Evolutionary conservation across 2,113 vertebrate species (phyloP).

Genomic region (Zingel zingel): DNA sequence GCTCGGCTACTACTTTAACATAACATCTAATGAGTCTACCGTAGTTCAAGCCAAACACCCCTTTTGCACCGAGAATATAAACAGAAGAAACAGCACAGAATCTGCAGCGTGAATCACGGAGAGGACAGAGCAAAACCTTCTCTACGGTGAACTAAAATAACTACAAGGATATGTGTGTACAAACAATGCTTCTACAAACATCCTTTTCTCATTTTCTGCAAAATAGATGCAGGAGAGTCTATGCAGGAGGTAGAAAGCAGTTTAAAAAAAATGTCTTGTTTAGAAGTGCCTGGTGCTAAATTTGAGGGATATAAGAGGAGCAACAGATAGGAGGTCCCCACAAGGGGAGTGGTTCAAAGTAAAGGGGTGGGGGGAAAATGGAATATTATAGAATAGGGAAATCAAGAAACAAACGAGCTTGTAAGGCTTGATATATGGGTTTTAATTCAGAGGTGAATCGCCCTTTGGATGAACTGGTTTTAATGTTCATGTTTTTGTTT

Average conservation of each 20-base stretch:
- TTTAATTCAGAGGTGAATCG: neutral
- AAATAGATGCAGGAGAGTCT: constrained; percentile 30
- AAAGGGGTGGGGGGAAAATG: neutral
- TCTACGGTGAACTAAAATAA: constrained; percentile 22
- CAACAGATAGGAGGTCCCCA: neutral
- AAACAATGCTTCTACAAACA: constrained; percentile 1
- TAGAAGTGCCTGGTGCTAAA: neutral
- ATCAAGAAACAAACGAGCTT: neutral
- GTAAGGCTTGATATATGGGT: neutral
- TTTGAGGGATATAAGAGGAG: neutral
- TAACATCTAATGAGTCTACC: neutral
- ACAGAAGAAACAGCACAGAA: constrained; percentile 41
- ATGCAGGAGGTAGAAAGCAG: constrained; percentile 12
- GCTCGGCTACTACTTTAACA: neutral
- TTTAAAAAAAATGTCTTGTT: neutral
- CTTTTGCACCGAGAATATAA: constrained; percentile 36
- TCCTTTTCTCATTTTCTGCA: constrained; percentile 8
- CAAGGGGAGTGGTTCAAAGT: neutral
- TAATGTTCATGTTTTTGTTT: neutral
- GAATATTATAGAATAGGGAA: neutral
- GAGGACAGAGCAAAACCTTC: constrained; percentile 32
- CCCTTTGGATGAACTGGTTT: neutral
- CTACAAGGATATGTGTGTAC: constrained; percentile 1
- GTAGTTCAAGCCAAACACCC: constrained; percentile 24
- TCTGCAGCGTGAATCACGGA: constrained; percentile 8